Conservation (phyloP, 2,888 invertebrate genomes). For the Tipula unca region DNA sequence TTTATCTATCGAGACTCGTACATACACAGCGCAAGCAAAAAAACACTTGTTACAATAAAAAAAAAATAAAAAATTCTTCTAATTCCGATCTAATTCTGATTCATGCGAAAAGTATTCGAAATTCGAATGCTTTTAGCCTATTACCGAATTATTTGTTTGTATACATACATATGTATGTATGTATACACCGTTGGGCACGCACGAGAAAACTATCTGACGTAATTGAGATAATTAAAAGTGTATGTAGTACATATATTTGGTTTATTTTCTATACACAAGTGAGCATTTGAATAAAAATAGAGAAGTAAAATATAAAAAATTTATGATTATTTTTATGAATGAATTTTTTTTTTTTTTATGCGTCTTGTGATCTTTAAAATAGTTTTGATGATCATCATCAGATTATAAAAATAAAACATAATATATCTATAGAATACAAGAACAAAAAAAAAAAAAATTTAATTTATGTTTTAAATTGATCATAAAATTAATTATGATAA, state of each 20-base stretch:
- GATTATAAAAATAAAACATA: not conserved
- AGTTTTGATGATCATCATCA: not conserved
- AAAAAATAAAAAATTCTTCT: not conserved
- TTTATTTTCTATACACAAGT: not conserved
- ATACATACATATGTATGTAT: not conserved
- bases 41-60: slow-evolving; percentile 1
- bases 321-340: not conserved
- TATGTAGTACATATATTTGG: not conserved
- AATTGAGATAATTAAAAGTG: not conserved
- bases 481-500: not conserved
- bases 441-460: not conserved
- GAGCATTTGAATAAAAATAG: not conserved
- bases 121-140: not conserved
- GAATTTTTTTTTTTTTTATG: not conserved
- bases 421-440: not conserved
- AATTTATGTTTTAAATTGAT: not conserved
- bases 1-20: not conserved
- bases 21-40: not conserved
- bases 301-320: not conserved
- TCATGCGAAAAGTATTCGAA: not conserved
- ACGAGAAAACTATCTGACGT: not conserved
- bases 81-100: not conserved
- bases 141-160: not conserved
- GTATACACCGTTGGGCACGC: not conserved
- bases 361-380: not conserved